Base-by-base conservation (phyloP, 2,113 vertebrate species). In the Myotis davidii region DNA sequence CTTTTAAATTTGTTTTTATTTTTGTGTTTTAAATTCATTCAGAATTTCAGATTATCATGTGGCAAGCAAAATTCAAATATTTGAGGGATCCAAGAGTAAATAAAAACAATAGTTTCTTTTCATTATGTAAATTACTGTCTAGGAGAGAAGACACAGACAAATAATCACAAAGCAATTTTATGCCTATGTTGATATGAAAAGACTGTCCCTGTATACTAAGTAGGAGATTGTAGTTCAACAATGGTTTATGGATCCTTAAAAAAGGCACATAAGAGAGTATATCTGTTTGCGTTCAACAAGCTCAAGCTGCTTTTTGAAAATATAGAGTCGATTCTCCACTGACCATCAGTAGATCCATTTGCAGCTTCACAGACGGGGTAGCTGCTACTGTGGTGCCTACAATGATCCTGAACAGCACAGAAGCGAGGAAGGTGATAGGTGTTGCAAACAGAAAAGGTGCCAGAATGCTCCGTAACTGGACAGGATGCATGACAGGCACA, bases 11-110 rank as follows among this genome's bases (percentile, higher is more conserved):
- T 59, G 14, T 87, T 85, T 79, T 59, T 34, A 65, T 5, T 76
- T 92, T 79, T 91, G 5, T 76, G 23, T 39, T 88, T 88, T 82
- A 82, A 88, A 72, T 67, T 39, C 20, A 52, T 82, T 92, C 29
- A 59, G 12, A 64, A 54, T 34, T 73, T 64, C 34, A 85, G 27
- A 70, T 1, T 67, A 34, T 42, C 25, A 74, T 48, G 5, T 34
- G 5, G 39, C 34, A 73, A 13, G 20, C 11, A n/a, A 92, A 77
- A 3, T 64, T 84, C 32, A 94, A 77, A 59, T 52, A 16, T 32
- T 42, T 93, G 48, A 69, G 34, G 77, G 1, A 85, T 5, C 14
- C 25, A 88, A 59, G 73, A 94, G 25, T 50, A 86, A 87, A 73
- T 29, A 81, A 50, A 52, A 92, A 83, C 4, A 83, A 73, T 18